These are phyloP conservation scores for Gnathonemus echidnorhynchus DNA, from an alignment of 2,113 vertebrate genomes.

Conservation along the genomic window DNA sequence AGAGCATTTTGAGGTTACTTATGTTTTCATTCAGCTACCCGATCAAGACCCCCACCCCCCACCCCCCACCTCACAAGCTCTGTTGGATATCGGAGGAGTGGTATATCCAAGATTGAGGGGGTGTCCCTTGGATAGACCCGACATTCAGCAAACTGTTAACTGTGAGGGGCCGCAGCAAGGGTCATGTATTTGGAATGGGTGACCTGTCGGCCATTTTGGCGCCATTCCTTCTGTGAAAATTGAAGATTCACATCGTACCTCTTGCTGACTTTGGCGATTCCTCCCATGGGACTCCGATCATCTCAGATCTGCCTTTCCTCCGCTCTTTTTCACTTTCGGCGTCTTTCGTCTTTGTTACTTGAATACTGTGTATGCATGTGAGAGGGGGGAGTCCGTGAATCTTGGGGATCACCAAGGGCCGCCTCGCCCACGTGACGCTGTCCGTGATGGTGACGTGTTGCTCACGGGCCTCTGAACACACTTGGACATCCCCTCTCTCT, in stretches of 20 bases:
- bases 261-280: slow-evolving; percentile 43
- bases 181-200: neutral
- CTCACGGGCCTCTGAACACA: slow-evolving; percentile 33
- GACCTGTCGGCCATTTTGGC: neutral
- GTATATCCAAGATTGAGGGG: neutral
- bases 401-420: neutral
- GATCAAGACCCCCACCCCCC: neutral
- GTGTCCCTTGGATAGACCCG: neutral
- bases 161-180: neutral
- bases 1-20: slow-evolving; percentile 35
- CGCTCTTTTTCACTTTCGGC: neutral
- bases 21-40: slow-evolving; percentile 31
- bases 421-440: slow-evolving; percentile 28
- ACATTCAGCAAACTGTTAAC: neutral
- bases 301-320: slow-evolving; percentile 26
- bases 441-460: neutral
- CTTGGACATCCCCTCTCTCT: slow-evolving; percentile 43
- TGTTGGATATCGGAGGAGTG: neutral
- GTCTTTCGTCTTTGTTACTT: slow-evolving; percentile 42
- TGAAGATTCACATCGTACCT: slow-evolving; percentile 32
- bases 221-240: neutral
- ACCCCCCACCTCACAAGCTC: neutral
- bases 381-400: slow-evolving; percentile 14
- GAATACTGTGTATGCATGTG: slow-evolving; percentile 64
- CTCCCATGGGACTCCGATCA: slow-evolving; percentile 8